Evolutionary conservation across 2,113 vertebrate species (phyloP), one percentile per base, ranked within the genome.

Genomic region (Eretmochelys imbricata): DNA sequence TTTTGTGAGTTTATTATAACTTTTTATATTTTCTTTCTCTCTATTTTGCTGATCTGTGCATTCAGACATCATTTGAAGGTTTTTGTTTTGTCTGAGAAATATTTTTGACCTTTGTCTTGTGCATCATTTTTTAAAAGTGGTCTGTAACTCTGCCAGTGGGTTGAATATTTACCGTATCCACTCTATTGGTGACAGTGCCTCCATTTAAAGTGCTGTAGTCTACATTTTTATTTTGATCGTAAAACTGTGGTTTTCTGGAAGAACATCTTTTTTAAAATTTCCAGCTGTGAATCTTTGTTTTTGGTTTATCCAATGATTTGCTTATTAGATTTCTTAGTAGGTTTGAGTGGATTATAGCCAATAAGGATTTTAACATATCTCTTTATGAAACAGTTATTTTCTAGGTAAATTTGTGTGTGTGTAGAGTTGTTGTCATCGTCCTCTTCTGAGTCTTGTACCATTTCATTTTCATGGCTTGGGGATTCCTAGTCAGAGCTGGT

Each of bases 251-350:
- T 76, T 91, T 93, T 84, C 19, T 55, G 16, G 54, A 55, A 55
- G 24, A 55, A 55, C 9, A 55, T 55, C 49, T 49, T 49, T 81
- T 6, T 38, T 51, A 82, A 86, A 75, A 62, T 35, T 62, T 16
- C 54, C 54, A 55, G 17, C 22, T 55, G 8, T 55, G 54, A 55
- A 24, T 55, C 10, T 7, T 4, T 7, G 51, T 42, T 72, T 91
- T 65, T 35, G 0, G 3, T 2, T 49, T 82, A 49, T 31, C 29
- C 87, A 65, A 38, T 76, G 13, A 12, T 55, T 55, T 0, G 0
- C 11, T 85, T 62, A 3, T 82, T 51, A 10, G 1, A 27, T 82
- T 89, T 54, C n/a, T 55, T 82, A 46, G 7, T 55, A 42, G 9
- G 7, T 82, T 29, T 55, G 54, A 82, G 16, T 19, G 0, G 25